These are phyloP conservation scores for Tachina grossa DNA, from an alignment of 2,888 invertebrate genomes.

Conservation along the genomic window DNA sequence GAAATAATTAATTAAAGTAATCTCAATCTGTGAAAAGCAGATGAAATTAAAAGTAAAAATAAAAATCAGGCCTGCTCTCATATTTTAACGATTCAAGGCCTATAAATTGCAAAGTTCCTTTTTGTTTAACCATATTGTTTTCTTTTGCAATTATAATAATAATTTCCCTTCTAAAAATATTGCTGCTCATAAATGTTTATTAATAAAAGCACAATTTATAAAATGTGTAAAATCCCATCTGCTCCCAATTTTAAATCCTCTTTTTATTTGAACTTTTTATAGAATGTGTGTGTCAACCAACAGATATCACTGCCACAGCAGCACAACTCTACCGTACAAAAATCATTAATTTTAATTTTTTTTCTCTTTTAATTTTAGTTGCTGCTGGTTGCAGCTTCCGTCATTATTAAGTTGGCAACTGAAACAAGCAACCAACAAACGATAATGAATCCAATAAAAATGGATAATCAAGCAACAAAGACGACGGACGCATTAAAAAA, in stretches of 20 bases:
- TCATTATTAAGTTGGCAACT: constrained; percentile 51
- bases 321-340: not conserved
- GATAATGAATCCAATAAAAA: constrained; percentile 48
- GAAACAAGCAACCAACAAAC: constrained; percentile 1
- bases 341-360: constrained; percentile 23
- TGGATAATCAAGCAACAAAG: constrained; percentile 36
- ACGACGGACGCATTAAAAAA: not conserved
- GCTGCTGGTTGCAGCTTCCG: constrained; percentile 41
- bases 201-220: not conserved
- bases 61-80: no score
- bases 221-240: not conserved
- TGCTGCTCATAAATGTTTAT: not conserved
- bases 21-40: no score
- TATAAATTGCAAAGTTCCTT: not conserved
- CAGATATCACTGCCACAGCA: constrained; percentile 6
- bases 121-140: no score
- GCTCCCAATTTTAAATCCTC: not conserved
- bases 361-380: not conserved
- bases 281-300: constrained; percentile 62
- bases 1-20: no score
- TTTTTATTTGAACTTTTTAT: constrained; percentile 9
- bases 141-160: no score
- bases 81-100: no score
- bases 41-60: no score
- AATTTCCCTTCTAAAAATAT: no score